Conservation (phyloP, 2,888 invertebrate genomes). For the Cyrtodaria siliqua region DNA sequence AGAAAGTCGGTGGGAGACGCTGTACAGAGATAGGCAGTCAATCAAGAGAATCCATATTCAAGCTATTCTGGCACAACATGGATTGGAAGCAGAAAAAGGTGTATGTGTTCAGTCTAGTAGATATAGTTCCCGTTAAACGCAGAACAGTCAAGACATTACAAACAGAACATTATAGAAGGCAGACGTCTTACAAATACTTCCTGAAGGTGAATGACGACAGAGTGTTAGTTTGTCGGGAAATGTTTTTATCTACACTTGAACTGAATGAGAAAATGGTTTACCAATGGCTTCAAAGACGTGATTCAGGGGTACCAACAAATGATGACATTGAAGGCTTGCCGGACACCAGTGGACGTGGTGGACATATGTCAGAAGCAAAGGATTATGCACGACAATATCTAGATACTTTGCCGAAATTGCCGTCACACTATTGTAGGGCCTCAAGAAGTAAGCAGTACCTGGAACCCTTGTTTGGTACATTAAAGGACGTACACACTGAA, state of each 20-base stretch:
- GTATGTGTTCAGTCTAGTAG: not conserved
- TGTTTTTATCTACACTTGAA: slow-evolving; percentile 11
- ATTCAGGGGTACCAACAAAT: not conserved
- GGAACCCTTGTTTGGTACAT: slow-evolving; percentile 6
- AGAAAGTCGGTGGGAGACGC: not conserved
- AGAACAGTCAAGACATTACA: not conserved
- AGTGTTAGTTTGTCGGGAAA: not conserved
- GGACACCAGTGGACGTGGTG: not conserved
- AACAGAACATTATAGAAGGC: not conserved
- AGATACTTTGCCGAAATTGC: slow-evolving; percentile 22
- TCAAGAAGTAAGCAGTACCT: slow-evolving; percentile 31
- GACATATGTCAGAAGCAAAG: not conserved
- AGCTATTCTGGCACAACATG: not conserved
- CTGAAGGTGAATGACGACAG: not conserved
- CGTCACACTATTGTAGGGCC: slow-evolving; percentile 45
- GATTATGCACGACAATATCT: not conserved
- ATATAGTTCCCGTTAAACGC: not conserved
- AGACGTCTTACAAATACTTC: not conserved
- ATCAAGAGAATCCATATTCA: not conserved
- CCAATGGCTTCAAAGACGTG: slow-evolving; percentile 1
- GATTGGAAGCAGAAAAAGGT: not conserved
- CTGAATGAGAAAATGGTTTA: slow-evolving; percentile 9
- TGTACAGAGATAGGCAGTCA: not conserved
- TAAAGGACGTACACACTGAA: not conserved
- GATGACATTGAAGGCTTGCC: too few species aligned